phyloP scores from a whole-genome alignment of 1,140 invertebrate species.

The Drosophila prosaltans region DNA sequence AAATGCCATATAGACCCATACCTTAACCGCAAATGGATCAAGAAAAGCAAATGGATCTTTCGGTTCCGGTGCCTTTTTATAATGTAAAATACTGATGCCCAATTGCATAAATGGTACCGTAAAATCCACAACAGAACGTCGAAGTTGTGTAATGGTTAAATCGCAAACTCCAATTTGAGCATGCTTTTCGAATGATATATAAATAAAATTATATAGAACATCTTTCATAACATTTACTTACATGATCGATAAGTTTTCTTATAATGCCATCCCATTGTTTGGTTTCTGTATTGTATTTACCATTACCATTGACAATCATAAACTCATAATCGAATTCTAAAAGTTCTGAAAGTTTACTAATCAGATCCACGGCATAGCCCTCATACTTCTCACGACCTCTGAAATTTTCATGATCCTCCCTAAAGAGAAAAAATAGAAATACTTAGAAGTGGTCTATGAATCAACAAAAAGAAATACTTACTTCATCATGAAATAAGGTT shows the following conservation, averaged over 20 bases:
- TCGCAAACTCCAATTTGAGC: constrained; percentile 95
- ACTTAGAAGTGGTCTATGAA: not conserved
- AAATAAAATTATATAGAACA: not conserved
- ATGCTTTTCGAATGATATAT: constrained; percentile 84
- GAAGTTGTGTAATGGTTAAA: constrained; percentile 93
- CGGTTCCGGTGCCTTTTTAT: constrained; percentile 93
- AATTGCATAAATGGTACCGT: constrained; percentile 96
- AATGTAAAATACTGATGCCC: constrained; percentile 93
- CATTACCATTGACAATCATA: constrained; percentile 88
- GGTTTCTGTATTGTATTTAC: constrained; percentile 87
- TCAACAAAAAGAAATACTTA: not conserved
- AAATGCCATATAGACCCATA: constrained; percentile 97
- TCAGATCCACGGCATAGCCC: constrained; percentile 91
- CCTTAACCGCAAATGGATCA: constrained; percentile 94
- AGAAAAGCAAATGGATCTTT: constrained; percentile 96
- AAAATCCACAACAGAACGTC: constrained; percentile 93
- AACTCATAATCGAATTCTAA: constrained; percentile 91
- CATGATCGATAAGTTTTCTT: constrained; percentile 90
- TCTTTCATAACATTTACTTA: constrained; percentile 82
- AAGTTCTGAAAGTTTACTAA: constrained; percentile 87
- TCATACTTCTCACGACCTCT: constrained; percentile 86
- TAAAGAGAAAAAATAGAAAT: constrained; percentile 1
- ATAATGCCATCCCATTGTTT: constrained; percentile 94
- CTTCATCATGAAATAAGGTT: constrained; percentile 82
- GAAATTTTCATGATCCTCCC: constrained; percentile 69